These are phyloP conservation scores for Agapornis roseicollis DNA, from an alignment of 2,113 vertebrate species.

Conservation along the genomic window DNA sequence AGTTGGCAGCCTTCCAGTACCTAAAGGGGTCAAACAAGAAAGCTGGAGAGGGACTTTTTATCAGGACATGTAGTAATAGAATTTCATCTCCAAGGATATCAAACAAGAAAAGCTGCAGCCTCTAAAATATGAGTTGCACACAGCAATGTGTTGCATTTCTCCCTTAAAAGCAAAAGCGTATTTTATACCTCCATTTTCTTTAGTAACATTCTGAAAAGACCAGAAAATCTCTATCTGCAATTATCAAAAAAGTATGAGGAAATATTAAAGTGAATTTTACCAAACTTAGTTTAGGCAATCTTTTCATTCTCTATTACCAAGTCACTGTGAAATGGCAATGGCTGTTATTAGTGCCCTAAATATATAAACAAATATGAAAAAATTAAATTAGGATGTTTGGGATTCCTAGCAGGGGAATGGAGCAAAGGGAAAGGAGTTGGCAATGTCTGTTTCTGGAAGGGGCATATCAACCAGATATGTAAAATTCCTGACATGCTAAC, in stretches of 20 bases:
- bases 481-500: neutral
- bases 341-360: neutral
- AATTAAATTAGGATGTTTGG: neutral
- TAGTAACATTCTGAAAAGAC: neutral
- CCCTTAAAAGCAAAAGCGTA: neutral
- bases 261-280: neutral
- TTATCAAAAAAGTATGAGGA: neutral
- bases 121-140: neutral
- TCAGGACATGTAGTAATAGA: neutral
- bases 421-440: neutral
- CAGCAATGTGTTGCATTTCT: neutral
- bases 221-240: neutral
- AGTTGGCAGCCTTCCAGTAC: neutral
- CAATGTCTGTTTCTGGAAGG: neutral
- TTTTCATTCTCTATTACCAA: conserved; percentile 11
- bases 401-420: neutral
- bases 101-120: neutral
- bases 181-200: neutral
- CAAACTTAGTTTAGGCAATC: neutral
- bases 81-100: neutral
- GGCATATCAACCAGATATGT: neutral
- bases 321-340: neutral
- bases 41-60: neutral
- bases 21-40: neutral
- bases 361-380: neutral